Evolutionary conservation across 2,888 invertebrate genomes (phyloP).

Genomic region (Agrenia bidenticulata): DNA sequence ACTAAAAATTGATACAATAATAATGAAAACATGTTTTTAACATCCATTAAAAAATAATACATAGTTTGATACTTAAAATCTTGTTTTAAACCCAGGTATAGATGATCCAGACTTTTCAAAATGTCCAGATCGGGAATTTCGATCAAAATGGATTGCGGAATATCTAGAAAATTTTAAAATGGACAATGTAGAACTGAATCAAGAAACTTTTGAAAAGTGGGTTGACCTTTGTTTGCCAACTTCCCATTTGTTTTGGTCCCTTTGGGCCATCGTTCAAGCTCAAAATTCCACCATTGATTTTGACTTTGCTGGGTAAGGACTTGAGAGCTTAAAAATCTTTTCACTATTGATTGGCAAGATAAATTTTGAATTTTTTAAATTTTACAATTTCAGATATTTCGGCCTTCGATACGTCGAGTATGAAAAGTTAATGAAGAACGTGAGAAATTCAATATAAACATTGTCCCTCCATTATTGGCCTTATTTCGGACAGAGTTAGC

Average conservation of each 20-base stretch:
- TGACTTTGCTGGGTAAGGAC: slow-evolving; percentile 85
- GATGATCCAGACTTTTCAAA: slow-evolving; percentile 66
- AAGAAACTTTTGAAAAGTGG: slow-evolving; percentile 44
- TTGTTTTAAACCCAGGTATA: slow-evolving; percentile 59
- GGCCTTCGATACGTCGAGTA: slow-evolving; percentile 37
- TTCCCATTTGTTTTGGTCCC: slow-evolving; percentile 85
- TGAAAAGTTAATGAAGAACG: slow-evolving; percentile 30
- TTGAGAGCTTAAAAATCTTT: no score
- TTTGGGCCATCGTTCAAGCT: slow-evolving; percentile 89
- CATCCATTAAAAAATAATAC: neutral
- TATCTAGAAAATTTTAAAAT: slow-evolving; percentile 69
- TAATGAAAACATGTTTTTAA: no score
- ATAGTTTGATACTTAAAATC: neutral
- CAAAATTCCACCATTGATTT: slow-evolving; percentile 86
- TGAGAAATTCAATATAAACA: no score
- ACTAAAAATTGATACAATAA: no score
- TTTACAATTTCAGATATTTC: slow-evolving; percentile 38
- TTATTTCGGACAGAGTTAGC: no score
- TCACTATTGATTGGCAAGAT: no score
- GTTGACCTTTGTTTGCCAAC: slow-evolving; percentile 46
- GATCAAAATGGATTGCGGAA: slow-evolving; percentile 73
- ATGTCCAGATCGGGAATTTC: slow-evolving; percentile 78
- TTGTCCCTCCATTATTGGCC: no score
- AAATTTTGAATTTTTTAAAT: no score
- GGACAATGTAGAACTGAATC: neutral